Evolutionary conservation across 2,113 vertebrate genomes (phyloP).

Genomic region (Sturnus vulgaris): DNA sequence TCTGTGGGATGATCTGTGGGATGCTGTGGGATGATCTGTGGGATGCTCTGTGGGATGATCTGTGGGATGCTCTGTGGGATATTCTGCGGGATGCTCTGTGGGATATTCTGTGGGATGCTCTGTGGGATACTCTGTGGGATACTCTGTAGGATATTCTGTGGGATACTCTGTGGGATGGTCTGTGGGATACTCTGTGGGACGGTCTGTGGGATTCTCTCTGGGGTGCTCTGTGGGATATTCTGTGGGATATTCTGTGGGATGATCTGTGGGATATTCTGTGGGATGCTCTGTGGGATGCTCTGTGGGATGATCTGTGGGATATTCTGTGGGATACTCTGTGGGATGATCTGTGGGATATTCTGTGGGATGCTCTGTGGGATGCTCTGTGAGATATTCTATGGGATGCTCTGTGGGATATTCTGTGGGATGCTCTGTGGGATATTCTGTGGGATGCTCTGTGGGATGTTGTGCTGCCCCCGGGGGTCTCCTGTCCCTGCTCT

Average conservation of each 20-base stretch:
- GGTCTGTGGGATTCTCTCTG: not conserved
- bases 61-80: not conserved
- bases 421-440: not conserved
- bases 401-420: not conserved
- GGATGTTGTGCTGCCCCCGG: not conserved
- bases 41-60: not conserved
- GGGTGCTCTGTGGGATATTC: not conserved
- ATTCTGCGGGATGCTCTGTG: not conserved
- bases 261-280: not conserved
- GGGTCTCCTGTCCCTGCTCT: accelerated
- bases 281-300: not conserved
- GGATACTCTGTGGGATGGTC: not conserved
- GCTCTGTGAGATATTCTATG: not conserved
- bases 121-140: not conserved
- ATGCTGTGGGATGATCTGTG: not conserved
- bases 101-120: not conserved
- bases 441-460: not conserved
- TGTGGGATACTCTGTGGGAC: too few relatives aligned
- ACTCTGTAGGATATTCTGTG: not conserved
- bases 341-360: not conserved
- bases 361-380: too few relatives aligned
- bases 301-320: not conserved
- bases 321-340: not conserved
- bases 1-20: not conserved
- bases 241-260: not conserved